phyloP scores from a whole-genome alignment of 92 coral and sea anemone species.

The Zoanthus sansibaricus region DNA sequence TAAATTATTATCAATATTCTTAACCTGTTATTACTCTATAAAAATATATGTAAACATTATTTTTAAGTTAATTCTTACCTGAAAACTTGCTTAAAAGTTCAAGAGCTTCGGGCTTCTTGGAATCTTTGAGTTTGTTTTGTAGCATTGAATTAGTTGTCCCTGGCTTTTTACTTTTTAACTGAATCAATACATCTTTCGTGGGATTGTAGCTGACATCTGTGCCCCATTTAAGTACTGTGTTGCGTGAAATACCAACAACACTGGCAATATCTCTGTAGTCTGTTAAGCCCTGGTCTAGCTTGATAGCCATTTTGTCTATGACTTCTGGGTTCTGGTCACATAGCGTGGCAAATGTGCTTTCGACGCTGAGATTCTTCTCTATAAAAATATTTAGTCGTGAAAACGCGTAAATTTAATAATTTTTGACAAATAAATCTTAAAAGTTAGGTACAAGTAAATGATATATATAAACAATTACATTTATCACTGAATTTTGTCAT shows the following conservation, averaged over 20 bases:
- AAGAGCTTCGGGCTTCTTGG: not conserved
- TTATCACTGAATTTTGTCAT: too few species aligned
- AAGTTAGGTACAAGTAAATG: too few species aligned
- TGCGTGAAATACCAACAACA: not conserved
- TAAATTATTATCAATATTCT: too few species aligned
- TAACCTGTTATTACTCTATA: too few species aligned
- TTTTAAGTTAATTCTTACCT: not conserved
- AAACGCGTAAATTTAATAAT: not conserved
- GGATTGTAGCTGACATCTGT: slow-evolving; percentile 22
- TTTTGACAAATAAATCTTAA: too few species aligned
- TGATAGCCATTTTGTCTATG: slow-evolving; percentile 29
- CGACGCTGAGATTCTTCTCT: not conserved
- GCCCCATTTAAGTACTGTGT: slow-evolving; percentile 18
- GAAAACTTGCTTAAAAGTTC: slow-evolving; percentile 8
- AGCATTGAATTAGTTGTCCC: not conserved
- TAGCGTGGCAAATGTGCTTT: not conserved
- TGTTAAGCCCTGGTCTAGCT: slow-evolving; percentile 2
- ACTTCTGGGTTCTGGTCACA: slow-evolving; percentile 17
- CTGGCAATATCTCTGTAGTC: slow-evolving; percentile 17
- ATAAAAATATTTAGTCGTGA: not conserved
- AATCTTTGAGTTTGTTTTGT: slow-evolving; percentile 10
- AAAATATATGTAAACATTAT: too few species aligned
- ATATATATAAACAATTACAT: too few species aligned
- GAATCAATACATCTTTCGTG: not conserved
- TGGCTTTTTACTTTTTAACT: not conserved